Base-by-base conservation (phyloP, 2,113 vertebrate genomes). In the Andinoacara biseriatus region DNA sequence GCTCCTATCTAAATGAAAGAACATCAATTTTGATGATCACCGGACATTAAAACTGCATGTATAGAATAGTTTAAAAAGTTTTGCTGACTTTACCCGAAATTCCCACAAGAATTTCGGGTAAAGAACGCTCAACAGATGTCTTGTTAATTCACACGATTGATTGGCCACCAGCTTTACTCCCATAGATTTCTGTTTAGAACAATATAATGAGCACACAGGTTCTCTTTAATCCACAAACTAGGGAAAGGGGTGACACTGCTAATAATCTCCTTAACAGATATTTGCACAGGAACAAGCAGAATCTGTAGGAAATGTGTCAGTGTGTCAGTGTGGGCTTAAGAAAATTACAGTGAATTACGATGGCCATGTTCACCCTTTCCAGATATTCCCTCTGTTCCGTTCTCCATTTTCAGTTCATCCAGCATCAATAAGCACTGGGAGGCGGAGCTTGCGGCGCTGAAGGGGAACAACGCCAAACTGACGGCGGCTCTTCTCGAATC, bases 381-480 rank as follows among this genome's bases (percentile, higher is more conserved):
- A 18, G 43, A 69, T 62, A 69, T 10, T 46, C 14, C 5, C 57
- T 38, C 54, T n/a, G 18, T 22, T 15, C 5, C 57, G 69, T 38
- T 40, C 29, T 38, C 46, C 67, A 20, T 24, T 56, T 76, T 10
- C 93, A 95, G 93, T 78, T 95, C 94, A 5, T 58, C 94, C 78
- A 92, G 82, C 89, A 93, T 96, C 94, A 98, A 95, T 90, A 99
- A 99, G 91, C 98, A 99, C 74, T 99, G 97, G 98, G 98, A 99
- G 94, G 98, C 97, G 22, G 98, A 99, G 92, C 95, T 99, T 69
- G 98, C 96, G 4, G 97, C 98, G 0, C 97, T 99, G 46, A 99
- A 99, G 93, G 97, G 97, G 80, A 99, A 99, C 93, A 99, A 99
- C 2, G 98, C 98, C 92, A 99, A 99, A 82, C 97, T 99, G 86